A percentile compares a stretch with the other conserved stretches of the same genome.
Conservation (phyloP, 2,888 invertebrate genomes). For the Venustoraphidia nigricollis region DNA sequence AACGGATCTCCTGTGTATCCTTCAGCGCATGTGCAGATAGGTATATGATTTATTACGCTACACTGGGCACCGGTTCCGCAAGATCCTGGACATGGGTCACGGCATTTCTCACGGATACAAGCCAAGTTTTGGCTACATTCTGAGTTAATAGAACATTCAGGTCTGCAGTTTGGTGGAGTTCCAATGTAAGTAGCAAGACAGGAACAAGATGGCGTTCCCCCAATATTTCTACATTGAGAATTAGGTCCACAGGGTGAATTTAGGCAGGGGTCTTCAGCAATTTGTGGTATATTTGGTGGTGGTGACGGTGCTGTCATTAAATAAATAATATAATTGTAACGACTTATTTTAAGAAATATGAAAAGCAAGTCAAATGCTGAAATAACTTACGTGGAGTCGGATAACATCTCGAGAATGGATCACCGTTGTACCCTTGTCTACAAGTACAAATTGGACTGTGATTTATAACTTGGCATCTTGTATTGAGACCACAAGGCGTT, state of each 20-base stretch:
- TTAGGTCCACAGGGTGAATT: conserved; percentile 70
- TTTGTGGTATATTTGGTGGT: conserved; percentile 26
- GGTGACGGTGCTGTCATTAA: conserved; percentile 19
- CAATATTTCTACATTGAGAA: conserved; percentile 50
- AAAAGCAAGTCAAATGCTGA: too few species aligned
- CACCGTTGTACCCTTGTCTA: conserved; percentile 45
- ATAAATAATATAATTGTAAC: background rate
- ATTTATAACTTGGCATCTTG: conserved; percentile 50
- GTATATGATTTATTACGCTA: conserved; percentile 41
- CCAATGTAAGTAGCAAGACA: conserved; percentile 50
- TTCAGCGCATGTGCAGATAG: conserved; percentile 49
- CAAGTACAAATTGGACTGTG: conserved; percentile 62
- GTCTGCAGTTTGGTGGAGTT: conserved; percentile 55
- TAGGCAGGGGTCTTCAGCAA: conserved; percentile 39
- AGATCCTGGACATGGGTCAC: conserved; percentile 49
- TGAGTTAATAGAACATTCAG: conserved; percentile 54
- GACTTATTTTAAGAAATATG: too few species aligned
- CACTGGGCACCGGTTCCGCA: conserved; percentile 47
- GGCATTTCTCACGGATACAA: conserved; percentile 54
- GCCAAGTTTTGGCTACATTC: conserved; percentile 50
- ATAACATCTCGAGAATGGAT: conserved; percentile 33
- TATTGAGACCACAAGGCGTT: conserved; percentile 49
- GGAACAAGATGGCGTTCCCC: conserved; percentile 35
- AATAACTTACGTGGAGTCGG: conserved; percentile 17
- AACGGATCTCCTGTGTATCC: conserved; percentile 42